phyloP scores from a whole-genome alignment of 2,113 vertebrate species.

The Dicentrarchus labrax region DNA sequence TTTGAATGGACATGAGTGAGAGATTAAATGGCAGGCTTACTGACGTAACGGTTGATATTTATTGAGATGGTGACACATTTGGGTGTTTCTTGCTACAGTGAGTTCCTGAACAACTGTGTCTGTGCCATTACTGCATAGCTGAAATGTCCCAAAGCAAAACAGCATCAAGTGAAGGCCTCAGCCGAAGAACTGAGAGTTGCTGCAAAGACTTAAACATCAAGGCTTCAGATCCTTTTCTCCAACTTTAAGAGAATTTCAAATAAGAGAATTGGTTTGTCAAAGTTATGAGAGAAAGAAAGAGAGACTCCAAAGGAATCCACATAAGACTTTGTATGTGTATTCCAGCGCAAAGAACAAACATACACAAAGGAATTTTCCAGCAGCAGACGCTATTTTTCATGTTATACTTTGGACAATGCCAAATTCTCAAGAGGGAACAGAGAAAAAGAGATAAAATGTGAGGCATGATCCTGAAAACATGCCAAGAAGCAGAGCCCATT shows the following conservation, averaged over 20 bases:
- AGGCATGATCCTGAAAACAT: slow-evolving; percentile 50
- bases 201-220: slow-evolving; percentile 75
- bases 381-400: slow-evolving; percentile 64
- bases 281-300: slow-evolving; percentile 48
- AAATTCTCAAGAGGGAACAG: slow-evolving; percentile 54
- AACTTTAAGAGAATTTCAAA: slow-evolving; percentile 73
- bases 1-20: slow-evolving; percentile 28
- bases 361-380: slow-evolving; percentile 52
- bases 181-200: slow-evolving; percentile 50
- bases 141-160: slow-evolving; percentile 69
- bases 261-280: slow-evolving; percentile 70
- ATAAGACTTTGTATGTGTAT: slow-evolving; percentile 46
- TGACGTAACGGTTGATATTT: background rate
- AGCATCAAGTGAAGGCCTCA: slow-evolving; percentile 58
- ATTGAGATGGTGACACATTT: slow-evolving; percentile 52
- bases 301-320: slow-evolving; percentile 51
- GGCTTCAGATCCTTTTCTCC: slow-evolving; percentile 51
- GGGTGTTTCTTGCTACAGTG: slow-evolving; percentile 47
- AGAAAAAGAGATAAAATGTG: slow-evolving; percentile 31
- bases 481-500: slow-evolving; percentile 59
- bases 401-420: slow-evolving; percentile 63
- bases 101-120: slow-evolving; percentile 46
- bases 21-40: slow-evolving; percentile 41
- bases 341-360: slow-evolving; percentile 62
- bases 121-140: slow-evolving; percentile 52